A percentile compares a stretch with the other conserved stretches of the same genome.
These are phyloP conservation scores for Pantherophis guttatus DNA, from an alignment of 2,113 vertebrate genomes.

Conservation along the genomic window DNA sequence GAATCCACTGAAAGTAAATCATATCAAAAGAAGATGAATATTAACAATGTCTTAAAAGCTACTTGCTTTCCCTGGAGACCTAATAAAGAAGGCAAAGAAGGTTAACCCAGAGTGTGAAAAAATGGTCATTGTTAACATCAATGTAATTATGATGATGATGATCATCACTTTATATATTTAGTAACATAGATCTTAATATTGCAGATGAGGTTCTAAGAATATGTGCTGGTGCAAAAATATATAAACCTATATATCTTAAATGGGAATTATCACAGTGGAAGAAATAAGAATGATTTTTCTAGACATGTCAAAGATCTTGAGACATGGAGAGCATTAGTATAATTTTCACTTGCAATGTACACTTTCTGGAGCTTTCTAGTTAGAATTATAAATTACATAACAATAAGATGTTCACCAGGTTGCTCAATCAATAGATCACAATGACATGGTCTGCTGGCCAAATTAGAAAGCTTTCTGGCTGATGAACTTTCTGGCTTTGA, in stretches of 20 bases:
- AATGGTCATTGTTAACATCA: conserved; percentile 20
- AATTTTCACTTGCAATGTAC: conserved; percentile 15
- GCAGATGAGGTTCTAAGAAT: background rate
- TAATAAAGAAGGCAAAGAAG: conserved; percentile 46
- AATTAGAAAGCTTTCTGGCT: background rate
- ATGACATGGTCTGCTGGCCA: background rate
- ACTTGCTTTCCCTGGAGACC: conserved; percentile 32
- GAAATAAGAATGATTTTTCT: background rate
- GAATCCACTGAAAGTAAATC: conserved; percentile 56
- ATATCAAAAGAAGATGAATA: conserved; percentile 58
- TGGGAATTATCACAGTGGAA: background rate
- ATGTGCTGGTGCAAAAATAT: conserved; percentile 13
- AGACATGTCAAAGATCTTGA: conserved; percentile 10
- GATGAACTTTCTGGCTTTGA: background rate
- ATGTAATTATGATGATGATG: conserved; percentile 15
- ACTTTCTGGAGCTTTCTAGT: background rate
- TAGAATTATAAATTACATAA: background rate
- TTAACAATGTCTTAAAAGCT: conserved; percentile 31
- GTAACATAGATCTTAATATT: conserved; percentile 1
- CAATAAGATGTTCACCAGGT: background rate
- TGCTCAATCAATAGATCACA: background rate
- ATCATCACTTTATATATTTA: conserved; percentile 34
- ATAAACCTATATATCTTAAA: conserved; percentile 19
- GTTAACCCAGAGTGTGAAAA: conserved; percentile 27
- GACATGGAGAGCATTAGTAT: background rate